A percentile compares a stretch with the other conserved stretches of the same genome.
These are phyloP conservation scores for Bruchidius siliquastri DNA, from an alignment of 2,888 invertebrate genomes.

Conservation along the genomic window DNA sequence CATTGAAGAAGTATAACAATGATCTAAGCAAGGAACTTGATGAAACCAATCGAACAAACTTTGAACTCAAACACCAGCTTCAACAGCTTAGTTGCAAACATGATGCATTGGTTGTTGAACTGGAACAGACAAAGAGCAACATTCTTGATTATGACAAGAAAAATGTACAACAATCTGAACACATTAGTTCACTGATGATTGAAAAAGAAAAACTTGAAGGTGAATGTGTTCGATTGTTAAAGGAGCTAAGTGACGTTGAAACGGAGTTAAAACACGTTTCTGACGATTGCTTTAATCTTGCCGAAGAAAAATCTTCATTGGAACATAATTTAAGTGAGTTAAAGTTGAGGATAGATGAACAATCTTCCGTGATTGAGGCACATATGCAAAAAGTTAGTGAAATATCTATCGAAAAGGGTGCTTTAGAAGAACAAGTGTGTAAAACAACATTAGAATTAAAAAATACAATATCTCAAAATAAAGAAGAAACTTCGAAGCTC, in stretches of 20 bases:
- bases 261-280: not conserved
- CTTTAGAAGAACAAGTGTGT: not conserved
- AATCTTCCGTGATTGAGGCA: too few species aligned
- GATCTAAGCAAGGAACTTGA: conserved; percentile 3
- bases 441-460: not conserved
- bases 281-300: not conserved
- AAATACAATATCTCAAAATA: not conserved
- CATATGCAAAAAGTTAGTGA: not conserved
- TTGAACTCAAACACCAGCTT: not conserved
- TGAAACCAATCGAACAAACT: not conserved
- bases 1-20: not conserved
- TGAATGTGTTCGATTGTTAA: not conserved
- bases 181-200: not conserved
- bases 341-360: too few species aligned
- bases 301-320: not conserved
- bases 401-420: not conserved
- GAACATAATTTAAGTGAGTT: too few species aligned
- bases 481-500: not conserved
- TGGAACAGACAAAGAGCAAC: not conserved
- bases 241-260: not conserved
- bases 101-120: not conserved
- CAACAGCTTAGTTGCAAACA: not conserved
- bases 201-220: not conserved
- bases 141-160: not conserved
- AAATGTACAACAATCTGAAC: not conserved